Evolutionary conservation across 2,888 invertebrate species (phyloP).

Genomic region (Nomada goodeniana): DNA sequence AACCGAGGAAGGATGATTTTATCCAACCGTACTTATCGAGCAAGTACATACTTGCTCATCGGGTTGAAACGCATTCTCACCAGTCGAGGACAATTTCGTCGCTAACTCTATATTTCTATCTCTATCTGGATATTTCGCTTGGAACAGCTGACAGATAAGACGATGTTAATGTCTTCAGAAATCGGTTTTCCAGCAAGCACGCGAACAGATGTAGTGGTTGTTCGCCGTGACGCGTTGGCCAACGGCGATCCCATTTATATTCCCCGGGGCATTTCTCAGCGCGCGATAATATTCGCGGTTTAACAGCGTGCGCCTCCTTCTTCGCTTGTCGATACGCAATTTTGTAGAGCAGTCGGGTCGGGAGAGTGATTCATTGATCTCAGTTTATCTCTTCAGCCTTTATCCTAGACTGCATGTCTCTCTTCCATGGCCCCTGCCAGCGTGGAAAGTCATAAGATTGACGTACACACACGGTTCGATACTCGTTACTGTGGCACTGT

Average conservation of each 20-base stretch:
- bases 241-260: slow-evolving; percentile 34
- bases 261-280: slow-evolving; percentile 33
- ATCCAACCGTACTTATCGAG: too few relatives aligned
- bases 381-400: slow-evolving; percentile 47
- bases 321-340: slow-evolving; percentile 39
- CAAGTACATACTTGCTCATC: too few relatives aligned
- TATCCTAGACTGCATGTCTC: slow-evolving; percentile 61
- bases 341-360: slow-evolving; percentile 23
- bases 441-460: slow-evolving; percentile 21
- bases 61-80: too few relatives aligned
- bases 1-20: too few relatives aligned
- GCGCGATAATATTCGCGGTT: slow-evolving; percentile 43
- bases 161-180: slow-evolving; percentile 18
- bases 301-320: slow-evolving; percentile 9
- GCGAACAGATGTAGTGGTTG: slow-evolving; percentile 16
- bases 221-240: slow-evolving; percentile 8
- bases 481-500: not conserved
- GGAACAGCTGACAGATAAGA: slow-evolving; percentile 20
- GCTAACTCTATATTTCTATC: not conserved
- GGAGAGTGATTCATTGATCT: slow-evolving; percentile 48
- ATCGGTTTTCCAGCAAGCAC: slow-evolving; percentile 12
- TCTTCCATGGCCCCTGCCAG: slow-evolving; percentile 12
- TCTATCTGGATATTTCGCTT: not conserved
- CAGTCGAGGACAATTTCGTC: slow-evolving; percentile 9
- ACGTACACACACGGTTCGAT: slow-evolving; percentile 2